A percentile compares a stretch with the other conserved stretches of the same genome.
phyloP scores from a whole-genome alignment of 2,888 invertebrate genomes.

The Scaptomyza cyrtandrae region DNA sequence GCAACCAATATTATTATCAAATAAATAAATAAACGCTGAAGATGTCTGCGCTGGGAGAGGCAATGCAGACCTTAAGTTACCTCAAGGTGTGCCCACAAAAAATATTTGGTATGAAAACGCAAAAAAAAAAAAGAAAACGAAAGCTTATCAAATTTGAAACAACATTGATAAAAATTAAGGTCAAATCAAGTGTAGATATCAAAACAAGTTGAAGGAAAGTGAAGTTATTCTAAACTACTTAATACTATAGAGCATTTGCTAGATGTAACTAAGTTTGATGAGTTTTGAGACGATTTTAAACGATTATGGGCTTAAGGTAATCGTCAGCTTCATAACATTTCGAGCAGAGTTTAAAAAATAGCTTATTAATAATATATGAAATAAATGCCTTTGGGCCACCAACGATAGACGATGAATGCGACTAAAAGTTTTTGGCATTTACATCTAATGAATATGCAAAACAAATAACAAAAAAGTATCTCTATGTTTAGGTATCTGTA shows the following conservation, averaged over 20 bases:
- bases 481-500: slow-evolving; percentile 12
- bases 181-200: slow-evolving; percentile 23
- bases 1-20: slow-evolving; percentile 40
- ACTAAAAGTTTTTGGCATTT: slow-evolving; percentile 71
- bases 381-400: slow-evolving; percentile 73
- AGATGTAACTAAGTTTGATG: not conserved
- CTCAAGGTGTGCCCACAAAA: slow-evolving; percentile 56
- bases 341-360: slow-evolving; percentile 67
- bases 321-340: slow-evolving; percentile 66
- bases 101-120: not conserved
- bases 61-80: slow-evolving; percentile 49
- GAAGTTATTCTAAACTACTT: not conserved
- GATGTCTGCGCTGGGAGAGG: slow-evolving; percentile 39
- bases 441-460: slow-evolving; percentile 75
- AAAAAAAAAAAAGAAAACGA: slow-evolving; percentile 6
- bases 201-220: not conserved
- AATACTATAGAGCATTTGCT: slow-evolving; percentile 36
- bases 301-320: slow-evolving; percentile 55
- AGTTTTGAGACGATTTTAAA: slow-evolving; percentile 23
- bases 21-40: slow-evolving; percentile 39
- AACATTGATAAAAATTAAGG: slow-evolving; percentile 42
- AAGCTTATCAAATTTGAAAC: slow-evolving; percentile 48
- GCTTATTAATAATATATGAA: slow-evolving; percentile 70
- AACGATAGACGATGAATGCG: slow-evolving; percentile 74
- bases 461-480: slow-evolving; percentile 8